Percentiles rank a stretch among this genome's conserved stretches.
Evolutionary conservation across 2,797 vertebrate genomes (phyloP).

Genomic region (Sebastes oblongus): DNA sequence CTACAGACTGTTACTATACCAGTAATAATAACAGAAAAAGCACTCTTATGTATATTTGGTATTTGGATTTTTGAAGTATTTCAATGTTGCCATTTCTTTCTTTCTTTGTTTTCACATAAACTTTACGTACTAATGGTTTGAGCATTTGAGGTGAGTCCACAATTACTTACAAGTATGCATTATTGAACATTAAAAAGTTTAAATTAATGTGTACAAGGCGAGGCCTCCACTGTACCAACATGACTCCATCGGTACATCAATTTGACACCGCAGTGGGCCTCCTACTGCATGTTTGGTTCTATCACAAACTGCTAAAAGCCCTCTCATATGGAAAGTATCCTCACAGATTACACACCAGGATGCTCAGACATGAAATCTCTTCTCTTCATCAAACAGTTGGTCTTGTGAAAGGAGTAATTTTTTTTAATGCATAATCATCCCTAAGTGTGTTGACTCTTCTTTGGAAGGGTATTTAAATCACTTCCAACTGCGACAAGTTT

Average conservation of each 20-base stretch:
- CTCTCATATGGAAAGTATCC: slow-evolving; percentile 12
- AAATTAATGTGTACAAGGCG: fast-evolving
- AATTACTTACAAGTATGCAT: not conserved
- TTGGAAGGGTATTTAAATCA: slow-evolving; percentile 41
- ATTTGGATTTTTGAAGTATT: not conserved
- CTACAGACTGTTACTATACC: too few relatives aligned
- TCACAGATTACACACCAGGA: slow-evolving; percentile 32
- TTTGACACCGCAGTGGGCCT: slow-evolving; percentile 8
- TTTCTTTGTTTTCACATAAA: fast-evolving
- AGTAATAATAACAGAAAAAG: too few relatives aligned
- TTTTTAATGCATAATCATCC: slow-evolving; percentile 5
- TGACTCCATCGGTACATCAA: too few relatives aligned
- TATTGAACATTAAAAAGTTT: not conserved
- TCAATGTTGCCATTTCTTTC: not conserved
- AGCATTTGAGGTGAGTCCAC: not conserved
- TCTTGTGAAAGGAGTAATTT: not conserved
- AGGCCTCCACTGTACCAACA: not conserved
- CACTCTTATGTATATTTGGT: not conserved
- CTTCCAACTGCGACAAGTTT: slow-evolving; percentile 34
- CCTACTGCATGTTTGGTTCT: slow-evolving; percentile 20
- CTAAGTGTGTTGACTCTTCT: slow-evolving; percentile 11
- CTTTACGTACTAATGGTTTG: not conserved
- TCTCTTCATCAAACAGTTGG: slow-evolving; percentile 10
- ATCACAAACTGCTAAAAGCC: slow-evolving; percentile 36
- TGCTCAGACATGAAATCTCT: slow-evolving; percentile 31